Conservation (phyloP, 2,888 invertebrate genomes). For the Coremacera marginata region DNA sequence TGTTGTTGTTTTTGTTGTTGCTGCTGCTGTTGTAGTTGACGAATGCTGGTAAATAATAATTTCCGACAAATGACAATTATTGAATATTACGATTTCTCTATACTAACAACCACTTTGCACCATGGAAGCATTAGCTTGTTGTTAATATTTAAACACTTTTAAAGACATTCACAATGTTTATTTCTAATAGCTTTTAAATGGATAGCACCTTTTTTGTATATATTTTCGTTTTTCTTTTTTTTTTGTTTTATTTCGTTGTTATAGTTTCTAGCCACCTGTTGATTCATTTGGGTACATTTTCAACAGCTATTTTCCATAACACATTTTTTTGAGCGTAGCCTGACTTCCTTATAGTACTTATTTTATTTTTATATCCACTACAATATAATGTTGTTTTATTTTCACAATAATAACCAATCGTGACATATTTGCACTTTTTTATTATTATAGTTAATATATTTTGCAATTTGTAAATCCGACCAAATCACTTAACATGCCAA, state of each 20-base stretch:
- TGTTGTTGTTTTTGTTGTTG: too few relatives aligned
- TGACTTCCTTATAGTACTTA: not conserved
- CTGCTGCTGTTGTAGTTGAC: too few relatives aligned
- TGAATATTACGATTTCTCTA: too few relatives aligned
- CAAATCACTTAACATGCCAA: slow-evolving; percentile 41
- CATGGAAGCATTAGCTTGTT: too few relatives aligned
- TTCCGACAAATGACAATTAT: too few relatives aligned
- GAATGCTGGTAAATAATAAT: too few relatives aligned
- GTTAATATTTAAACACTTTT: too few relatives aligned
- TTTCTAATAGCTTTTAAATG: too few relatives aligned
- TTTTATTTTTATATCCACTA: not conserved
- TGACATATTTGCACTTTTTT: not conserved
- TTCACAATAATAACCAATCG: not conserved
- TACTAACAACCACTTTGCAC: too few relatives aligned
- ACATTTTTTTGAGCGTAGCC: not conserved
- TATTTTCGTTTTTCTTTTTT: not conserved
- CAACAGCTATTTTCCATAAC: not conserved
- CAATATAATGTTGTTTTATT: not conserved
- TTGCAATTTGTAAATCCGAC: slow-evolving; percentile 22
- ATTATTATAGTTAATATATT: not conserved
- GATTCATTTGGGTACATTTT: not conserved
- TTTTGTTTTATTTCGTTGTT: not conserved
- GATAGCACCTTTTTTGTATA: too few relatives aligned
- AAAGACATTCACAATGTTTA: too few relatives aligned
- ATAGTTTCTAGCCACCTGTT: not conserved